These are phyloP conservation scores for Tribolium freemani DNA, from an alignment of 2,888 invertebrate genomes.

Conservation along the genomic window DNA sequence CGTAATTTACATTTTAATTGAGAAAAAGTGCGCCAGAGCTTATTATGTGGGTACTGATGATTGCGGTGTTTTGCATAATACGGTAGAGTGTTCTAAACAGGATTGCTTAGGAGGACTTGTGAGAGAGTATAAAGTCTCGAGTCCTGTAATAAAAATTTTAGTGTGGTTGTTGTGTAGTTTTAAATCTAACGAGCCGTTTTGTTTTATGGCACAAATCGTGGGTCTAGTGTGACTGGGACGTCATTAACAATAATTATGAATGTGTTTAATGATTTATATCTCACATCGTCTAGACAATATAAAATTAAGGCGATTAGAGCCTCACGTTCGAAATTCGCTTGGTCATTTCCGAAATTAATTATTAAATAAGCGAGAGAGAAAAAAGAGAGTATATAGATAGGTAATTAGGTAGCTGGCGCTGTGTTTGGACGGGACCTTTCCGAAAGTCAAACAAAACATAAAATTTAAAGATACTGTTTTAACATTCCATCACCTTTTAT, in stretches of 20 bases:
- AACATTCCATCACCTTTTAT: conserved; percentile 44
- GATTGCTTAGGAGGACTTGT: neutral
- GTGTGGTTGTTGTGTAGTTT: conserved; percentile 7
- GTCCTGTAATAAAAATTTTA: conserved; percentile 11
- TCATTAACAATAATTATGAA: conserved; percentile 40
- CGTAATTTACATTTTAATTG: conserved; percentile 64
- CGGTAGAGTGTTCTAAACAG: neutral
- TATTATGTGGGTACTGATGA: conserved; percentile 40
- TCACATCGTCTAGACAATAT: conserved; percentile 39
- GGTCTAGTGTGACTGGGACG: conserved; percentile 16
- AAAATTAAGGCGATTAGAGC: conserved; percentile 35
- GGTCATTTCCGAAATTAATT: conserved; percentile 41
- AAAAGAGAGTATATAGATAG: conserved; percentile 4
- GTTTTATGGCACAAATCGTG: conserved; percentile 35
- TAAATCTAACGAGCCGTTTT: conserved; percentile 31
- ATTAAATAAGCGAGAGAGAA: conserved; percentile 18
- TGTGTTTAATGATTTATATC: conserved; percentile 39
- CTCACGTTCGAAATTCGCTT: conserved; percentile 22
- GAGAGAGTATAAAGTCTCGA: neutral
- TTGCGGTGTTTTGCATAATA: conserved; percentile 35
- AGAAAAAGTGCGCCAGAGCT: conserved; percentile 53
- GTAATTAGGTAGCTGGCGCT: conserved; percentile 23
- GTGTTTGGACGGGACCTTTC: conserved; percentile 34
- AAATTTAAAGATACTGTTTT: conserved; percentile 46
- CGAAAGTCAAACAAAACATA: conserved; percentile 43